Conservation (phyloP, 2,888 invertebrate species). For the Plemyria rubiginata region DNA sequence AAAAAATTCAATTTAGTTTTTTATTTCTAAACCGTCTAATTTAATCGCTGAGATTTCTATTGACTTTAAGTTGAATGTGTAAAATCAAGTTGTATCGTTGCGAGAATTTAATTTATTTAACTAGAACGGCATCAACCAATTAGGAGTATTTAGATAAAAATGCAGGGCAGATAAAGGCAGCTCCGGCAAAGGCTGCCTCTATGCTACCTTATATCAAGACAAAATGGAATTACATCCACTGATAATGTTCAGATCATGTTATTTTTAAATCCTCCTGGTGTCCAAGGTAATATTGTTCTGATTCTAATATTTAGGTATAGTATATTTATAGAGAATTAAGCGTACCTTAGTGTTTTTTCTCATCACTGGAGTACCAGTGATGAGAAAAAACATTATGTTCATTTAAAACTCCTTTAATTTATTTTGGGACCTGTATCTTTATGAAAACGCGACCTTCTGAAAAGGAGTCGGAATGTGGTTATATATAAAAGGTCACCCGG, state of each 20-base stretch:
- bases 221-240: neutral
- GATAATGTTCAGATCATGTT: neutral
- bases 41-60: constrained; percentile 25
- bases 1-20: constrained; percentile 33
- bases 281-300: too few relatives aligned
- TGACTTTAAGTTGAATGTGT: constrained; percentile 24
- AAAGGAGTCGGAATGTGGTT: constrained; percentile 17
- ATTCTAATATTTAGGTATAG: too few relatives aligned
- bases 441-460: constrained; percentile 2
- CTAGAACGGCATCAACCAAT: too few relatives aligned
- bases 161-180: neutral
- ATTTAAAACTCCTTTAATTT: neutral
- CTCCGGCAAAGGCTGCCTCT: neutral
- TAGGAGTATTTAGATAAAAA: too few relatives aligned
- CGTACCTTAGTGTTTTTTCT: too few relatives aligned
- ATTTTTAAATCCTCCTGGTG: neutral
- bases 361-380: too few relatives aligned
- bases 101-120: neutral
- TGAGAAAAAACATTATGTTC: too few relatives aligned
- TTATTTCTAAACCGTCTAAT: constrained; percentile 32
- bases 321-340: too few relatives aligned
- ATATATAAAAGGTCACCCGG: constrained; percentile 29
- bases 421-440: too few relatives aligned
- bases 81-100: constrained; percentile 2
- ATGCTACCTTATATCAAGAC: neutral